Evolutionary conservation across 2,113 vertebrate genomes (phyloP), one percentile per base, ranked within the genome.

Genomic region (Choloepus hoffmanni): DNA sequence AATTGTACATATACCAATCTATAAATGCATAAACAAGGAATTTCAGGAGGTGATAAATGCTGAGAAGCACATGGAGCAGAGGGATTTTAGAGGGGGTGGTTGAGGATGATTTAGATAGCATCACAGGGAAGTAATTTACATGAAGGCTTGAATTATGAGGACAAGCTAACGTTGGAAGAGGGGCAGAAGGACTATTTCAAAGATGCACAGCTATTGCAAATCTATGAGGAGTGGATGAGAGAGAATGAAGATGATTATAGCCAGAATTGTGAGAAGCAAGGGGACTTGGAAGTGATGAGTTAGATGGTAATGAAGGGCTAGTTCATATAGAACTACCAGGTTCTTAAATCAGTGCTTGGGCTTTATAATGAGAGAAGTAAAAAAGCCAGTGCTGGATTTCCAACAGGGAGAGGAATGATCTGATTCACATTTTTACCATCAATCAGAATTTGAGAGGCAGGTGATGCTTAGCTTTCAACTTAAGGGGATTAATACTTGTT

Each of bases 261-360:
- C 15, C 11, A 0, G 19, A 18, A 19, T 33, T 4, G 1, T 1
- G 53, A 33, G 19, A 26, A 63, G 0, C 40, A 36, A 23, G 48
- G 21, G n/a, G 8, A 15, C 3, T 0, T 5, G 43, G 3, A 77
- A 10, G 13, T 50, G 58, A 30, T 14, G 45, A 12, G 23, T 53
- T 16, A 16, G 0, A 18, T 28, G 10, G 0, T 33, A 60, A n/a
- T n/a, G 28, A 58, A 16, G 19, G 24, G 21, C 60, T 43, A 48
- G 19, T 28, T 63, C 15, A 4, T 5, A 3, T 0, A 28, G 40
- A 9, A 28, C 23, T 15, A 13, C 13, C 70, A 67, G 14, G 16
- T 23, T 16, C 13, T 2, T 16, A 43, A 13, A 12, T 73, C 36
- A 10, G 6, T 9, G 18, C 55, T 55, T 55, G 14, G n/a, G 12